These are phyloP conservation scores for Nothobranchius kuhntae DNA, from an alignment of 2,113 vertebrate species.

Conservation along the genomic window DNA sequence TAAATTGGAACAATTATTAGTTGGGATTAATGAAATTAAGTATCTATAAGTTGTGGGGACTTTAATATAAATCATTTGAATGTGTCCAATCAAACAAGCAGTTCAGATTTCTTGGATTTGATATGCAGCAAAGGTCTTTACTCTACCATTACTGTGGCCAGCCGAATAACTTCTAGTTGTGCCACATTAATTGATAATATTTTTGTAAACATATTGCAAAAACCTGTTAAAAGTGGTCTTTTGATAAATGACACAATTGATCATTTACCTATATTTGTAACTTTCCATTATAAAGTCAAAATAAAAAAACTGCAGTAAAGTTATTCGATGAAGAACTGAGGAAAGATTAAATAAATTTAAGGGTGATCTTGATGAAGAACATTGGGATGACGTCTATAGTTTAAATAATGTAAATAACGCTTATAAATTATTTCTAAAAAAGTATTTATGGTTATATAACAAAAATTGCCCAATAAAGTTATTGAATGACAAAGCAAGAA, in stretches of 20 bases:
- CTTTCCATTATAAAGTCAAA: too few relatives aligned
- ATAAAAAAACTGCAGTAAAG: too few relatives aligned
- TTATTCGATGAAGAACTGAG: too few relatives aligned
- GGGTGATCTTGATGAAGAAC: not conserved
- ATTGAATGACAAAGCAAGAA: not conserved
- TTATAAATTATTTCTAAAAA: not conserved
- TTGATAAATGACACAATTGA: too few relatives aligned
- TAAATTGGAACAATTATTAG: not conserved
- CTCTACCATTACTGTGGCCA: not conserved
- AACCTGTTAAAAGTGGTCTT: not conserved
- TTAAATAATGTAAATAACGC: not conserved
- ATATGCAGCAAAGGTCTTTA: not conserved
- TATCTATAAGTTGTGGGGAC: not conserved
- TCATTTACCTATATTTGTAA: too few relatives aligned
- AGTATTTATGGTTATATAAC: not conserved
- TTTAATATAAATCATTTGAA: constrained; percentile 1
- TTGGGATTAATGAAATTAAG: not conserved
- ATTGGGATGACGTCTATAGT: not conserved
- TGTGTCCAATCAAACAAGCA: not conserved
- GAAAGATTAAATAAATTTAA: not conserved
- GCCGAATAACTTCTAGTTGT: not conserved
- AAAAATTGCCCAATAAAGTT: not conserved
- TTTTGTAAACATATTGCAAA: not conserved
- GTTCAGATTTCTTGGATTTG: not conserved
- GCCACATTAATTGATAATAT: not conserved